phyloP scores from a whole-genome alignment of 1,140 invertebrate genomes.

The Euura lappo region DNA sequence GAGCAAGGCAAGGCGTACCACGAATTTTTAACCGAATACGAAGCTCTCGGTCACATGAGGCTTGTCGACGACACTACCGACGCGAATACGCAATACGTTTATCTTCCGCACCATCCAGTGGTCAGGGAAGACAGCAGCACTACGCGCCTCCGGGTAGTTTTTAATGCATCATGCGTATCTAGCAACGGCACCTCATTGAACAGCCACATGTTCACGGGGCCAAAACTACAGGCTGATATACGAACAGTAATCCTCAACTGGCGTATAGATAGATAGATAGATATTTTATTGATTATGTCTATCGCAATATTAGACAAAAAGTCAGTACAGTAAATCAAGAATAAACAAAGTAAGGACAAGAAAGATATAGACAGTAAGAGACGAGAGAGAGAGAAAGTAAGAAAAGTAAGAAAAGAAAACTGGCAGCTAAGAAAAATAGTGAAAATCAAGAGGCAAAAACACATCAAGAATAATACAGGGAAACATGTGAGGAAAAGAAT shows the following conservation, averaged over 20 bases:
- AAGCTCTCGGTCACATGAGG: conserved; percentile 35
- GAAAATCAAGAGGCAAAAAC: too few species aligned
- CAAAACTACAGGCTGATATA: conserved; percentile 15
- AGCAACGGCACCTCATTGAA: conserved; percentile 22
- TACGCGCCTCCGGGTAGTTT: conserved; percentile 28
- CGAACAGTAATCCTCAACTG: conserved; percentile 12
- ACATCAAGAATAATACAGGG: too few species aligned
- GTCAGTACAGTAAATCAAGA: too few species aligned
- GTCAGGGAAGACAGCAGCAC: conserved; percentile 2
- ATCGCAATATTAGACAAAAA: too few species aligned
- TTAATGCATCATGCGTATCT: conserved; percentile 18
- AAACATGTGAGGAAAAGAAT: too few species aligned
- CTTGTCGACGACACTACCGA: not conserved
- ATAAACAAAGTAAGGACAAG: too few species aligned
- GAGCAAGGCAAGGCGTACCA: conserved; percentile 8
- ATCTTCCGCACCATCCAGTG: not conserved
- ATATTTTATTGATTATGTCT: too few species aligned
- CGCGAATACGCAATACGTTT: not conserved
- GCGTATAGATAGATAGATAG: too few species aligned
- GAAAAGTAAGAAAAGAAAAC: too few species aligned
- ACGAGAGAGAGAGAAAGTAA: too few species aligned
- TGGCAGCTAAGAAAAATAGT: too few species aligned
- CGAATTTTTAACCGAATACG: conserved; percentile 43
- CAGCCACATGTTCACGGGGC: conserved; percentile 15
- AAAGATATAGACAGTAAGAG: too few species aligned